Conservation (phyloP, 2,113 vertebrate genomes). For the Microtus ochrogaster region DNA sequence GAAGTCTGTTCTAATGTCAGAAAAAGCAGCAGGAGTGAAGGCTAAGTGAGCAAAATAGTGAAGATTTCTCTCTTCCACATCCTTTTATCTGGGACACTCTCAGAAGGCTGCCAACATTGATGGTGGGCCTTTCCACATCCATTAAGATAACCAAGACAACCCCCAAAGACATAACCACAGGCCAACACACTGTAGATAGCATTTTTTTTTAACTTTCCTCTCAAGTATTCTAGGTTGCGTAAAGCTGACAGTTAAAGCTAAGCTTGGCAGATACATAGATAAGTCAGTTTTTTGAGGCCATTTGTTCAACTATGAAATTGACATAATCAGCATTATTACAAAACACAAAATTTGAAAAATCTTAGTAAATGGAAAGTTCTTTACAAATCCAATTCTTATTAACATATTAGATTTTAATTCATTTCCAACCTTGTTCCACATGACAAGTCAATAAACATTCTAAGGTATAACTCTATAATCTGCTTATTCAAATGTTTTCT, state of each 20-base stretch:
- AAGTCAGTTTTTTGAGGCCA: not conserved
- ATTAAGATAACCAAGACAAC: not conserved
- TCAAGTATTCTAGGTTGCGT: not conserved
- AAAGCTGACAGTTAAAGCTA: not conserved
- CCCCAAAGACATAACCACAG: not conserved
- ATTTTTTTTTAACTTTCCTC: not conserved
- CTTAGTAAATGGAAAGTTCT: not conserved
- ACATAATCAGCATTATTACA: not conserved
- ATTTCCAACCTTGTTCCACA: not conserved
- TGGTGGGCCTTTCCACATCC: not conserved
- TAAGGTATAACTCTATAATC: not conserved
- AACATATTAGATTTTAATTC: not conserved
- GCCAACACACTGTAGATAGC: not conserved
- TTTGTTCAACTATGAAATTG: slow-evolving; percentile 22
- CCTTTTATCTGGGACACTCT: not conserved
- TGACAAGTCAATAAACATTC: not conserved
- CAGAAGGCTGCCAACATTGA: not conserved
- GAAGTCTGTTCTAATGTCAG: not conserved
- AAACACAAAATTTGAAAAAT: not conserved
- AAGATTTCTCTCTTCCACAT: not conserved
- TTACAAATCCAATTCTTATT: slow-evolving; percentile 15
- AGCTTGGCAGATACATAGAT: not conserved
- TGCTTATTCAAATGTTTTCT: slow-evolving; percentile 15
- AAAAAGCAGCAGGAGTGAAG: not conserved
- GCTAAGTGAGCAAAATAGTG: not conserved